A percentile compares a stretch with the other conserved stretches of the same genome.
Evolutionary conservation across 2,797 vertebrate genomes (phyloP).

Genomic region (Varecia variegata): DNA sequence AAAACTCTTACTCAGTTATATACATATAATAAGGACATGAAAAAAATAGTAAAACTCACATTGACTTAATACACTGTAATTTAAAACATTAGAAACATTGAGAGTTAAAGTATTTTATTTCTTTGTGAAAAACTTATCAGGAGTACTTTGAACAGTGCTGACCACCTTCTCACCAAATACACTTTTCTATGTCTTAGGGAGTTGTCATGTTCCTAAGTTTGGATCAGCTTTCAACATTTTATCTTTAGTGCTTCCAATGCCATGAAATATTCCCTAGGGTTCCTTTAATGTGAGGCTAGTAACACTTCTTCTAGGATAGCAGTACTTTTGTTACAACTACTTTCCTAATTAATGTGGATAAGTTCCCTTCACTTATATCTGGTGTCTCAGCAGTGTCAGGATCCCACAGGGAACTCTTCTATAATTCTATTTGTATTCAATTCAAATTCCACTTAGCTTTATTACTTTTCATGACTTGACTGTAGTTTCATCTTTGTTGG

Average conservation of each 20-base stretch:
- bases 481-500: not conserved
- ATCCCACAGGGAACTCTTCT: not conserved
- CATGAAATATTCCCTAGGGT: not conserved
- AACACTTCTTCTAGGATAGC: not conserved
- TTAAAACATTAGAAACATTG: not conserved
- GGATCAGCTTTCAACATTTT: not conserved
- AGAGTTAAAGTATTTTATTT: not conserved
- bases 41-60: not conserved
- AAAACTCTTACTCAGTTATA: not conserved
- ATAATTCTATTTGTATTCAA: not conserved
- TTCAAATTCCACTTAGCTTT: not conserved
- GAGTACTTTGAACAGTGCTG: not conserved
- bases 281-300: not conserved
- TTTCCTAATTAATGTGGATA: not conserved
- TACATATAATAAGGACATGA: not conserved
- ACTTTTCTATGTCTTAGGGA: not conserved
- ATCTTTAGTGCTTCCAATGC: not conserved
- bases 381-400: accelerated
- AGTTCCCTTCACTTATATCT: not conserved
- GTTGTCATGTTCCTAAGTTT: not conserved
- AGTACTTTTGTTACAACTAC: not conserved
- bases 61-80: not conserved
- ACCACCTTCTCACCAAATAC: not conserved
- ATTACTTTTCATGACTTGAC: not conserved
- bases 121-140: not conserved